A percentile compares a stretch with the other conserved stretches of the same genome.
These are phyloP conservation scores for Hormaphis cornu DNA, from an alignment of 1,140 invertebrate genomes.

Conservation along the genomic window DNA sequence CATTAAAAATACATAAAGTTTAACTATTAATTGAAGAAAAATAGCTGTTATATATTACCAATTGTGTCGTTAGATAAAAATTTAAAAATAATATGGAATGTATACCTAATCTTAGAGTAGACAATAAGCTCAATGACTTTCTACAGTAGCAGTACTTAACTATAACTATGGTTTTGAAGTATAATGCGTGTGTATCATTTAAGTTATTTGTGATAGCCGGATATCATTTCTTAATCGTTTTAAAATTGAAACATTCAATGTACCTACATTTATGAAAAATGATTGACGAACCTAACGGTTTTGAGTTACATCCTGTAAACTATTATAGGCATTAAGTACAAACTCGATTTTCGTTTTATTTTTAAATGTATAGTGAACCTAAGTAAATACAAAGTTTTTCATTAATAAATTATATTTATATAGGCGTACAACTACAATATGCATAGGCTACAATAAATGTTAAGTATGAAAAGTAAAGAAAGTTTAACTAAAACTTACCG, in stretches of 20 bases:
- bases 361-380: too few species aligned
- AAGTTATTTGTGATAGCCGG: neutral
- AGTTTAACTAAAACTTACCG: conserved; percentile 58
- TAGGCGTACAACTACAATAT: too few species aligned
- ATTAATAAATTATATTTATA: too few species aligned
- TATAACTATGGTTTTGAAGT: neutral
- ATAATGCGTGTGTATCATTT: neutral
- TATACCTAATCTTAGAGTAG: neutral
- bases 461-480: neutral
- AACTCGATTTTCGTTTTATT: too few species aligned
- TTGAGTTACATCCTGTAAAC: too few species aligned
- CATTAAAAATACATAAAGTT: conserved; percentile 5
- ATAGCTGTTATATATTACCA: conserved; percentile 1
- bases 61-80: neutral
- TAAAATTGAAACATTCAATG: neutral
- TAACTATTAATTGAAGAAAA: conserved; percentile 5
- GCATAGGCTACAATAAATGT: neutral
- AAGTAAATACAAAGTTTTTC: too few species aligned
- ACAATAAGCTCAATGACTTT: conserved; percentile 8
- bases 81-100: conserved; percentile 15
- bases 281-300: neutral
- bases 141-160: neutral
- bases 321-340: too few species aligned
- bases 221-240: neutral
- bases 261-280: neutral